Evolutionary conservation across 2,888 invertebrate genomes (phyloP), one percentile per base, ranked within the genome.

Genomic region (Phengaris arion): DNA sequence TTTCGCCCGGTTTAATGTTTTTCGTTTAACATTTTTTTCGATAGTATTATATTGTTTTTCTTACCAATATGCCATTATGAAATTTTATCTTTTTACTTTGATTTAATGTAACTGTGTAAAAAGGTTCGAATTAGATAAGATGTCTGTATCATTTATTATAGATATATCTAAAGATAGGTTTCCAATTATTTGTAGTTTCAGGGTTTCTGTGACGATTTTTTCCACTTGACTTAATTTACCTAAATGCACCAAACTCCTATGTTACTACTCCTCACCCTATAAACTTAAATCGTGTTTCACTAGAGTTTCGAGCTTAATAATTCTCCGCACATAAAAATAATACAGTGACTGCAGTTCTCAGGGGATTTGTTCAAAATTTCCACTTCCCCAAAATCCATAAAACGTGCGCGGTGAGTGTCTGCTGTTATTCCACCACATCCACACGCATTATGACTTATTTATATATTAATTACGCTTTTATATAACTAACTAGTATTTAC

Each of bases 311-410:
- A 51, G 22, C 75, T 70, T 74, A 79, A 79, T 79, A 77, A 79
- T 77, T 80, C 77, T 79, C 74, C 78, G 77, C 78, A 78, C 80
- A 80, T 81, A 81, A 80, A 79, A 82, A 83, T 83, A 86, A 86
- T 85, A 86, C 86, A 85, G 85, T 81, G 80, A 80, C 83, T 83
- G 81, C 80, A 80, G 81, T 84, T 85, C 82, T 85, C 79, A 80
- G 85, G 87, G 87, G 89, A 85, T 89, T 88, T 84, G 85, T 81
- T 91, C 90, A 84, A 91, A 89, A 90, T 87, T 88, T 88, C 86
- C 86, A 83, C 86, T 83, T 85, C 84, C 86, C 84, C 85, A 84
- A 83, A 83, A 83, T 83, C 81, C 81, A 68, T 80, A 78, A 79
- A 80, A 80, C 84, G 81, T 83, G 81, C 81, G 81, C 83, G 84